Percentiles rank a stretch among this genome's conserved stretches.
Evolutionary conservation across 1,140 invertebrate genomes (phyloP).

Genomic region (Scaptodrosophila lebanonensis): DNA sequence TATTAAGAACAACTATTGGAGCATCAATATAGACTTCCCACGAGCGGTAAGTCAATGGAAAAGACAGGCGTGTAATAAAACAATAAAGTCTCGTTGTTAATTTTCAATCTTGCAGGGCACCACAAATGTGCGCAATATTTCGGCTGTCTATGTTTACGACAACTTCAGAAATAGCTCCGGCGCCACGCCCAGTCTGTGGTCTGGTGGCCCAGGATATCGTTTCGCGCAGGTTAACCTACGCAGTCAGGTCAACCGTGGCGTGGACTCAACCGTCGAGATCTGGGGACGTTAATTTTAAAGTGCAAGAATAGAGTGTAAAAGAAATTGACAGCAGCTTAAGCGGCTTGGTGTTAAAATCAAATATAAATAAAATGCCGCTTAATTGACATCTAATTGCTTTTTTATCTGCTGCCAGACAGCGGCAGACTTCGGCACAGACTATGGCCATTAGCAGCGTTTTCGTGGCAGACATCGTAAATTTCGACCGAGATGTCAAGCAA

Average conservation of each 20-base stretch:
- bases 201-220: slow-evolving; percentile 48
- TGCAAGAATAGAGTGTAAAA: no score
- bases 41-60: slow-evolving; percentile 36
- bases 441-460: no score
- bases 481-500: no score
- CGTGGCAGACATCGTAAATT: no score
- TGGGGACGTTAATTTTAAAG: slow-evolving; percentile 56
- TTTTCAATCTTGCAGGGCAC: slow-evolving; percentile 29
- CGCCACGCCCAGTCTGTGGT: slow-evolving; percentile 38
- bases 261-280: slow-evolving; percentile 65
- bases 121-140: slow-evolving; percentile 38
- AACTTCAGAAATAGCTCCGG: slow-evolving; percentile 67
- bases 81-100: no score
- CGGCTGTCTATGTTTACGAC: slow-evolving; percentile 44
- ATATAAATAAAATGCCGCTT: no score
- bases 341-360: no score
- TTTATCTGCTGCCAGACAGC: no score
- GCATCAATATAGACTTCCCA: slow-evolving; percentile 47
- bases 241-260: slow-evolving; percentile 34
- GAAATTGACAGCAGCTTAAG: no score
- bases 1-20: slow-evolving; percentile 53
- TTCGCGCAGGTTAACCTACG: slow-evolving; percentile 45
- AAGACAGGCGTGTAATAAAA: no score
- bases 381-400: no score
- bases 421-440: no score